Evolutionary conservation across 2,113 vertebrate species (phyloP), one percentile per base, ranked within the genome.

Genomic region (Cricetomys ansorgei): DNA sequence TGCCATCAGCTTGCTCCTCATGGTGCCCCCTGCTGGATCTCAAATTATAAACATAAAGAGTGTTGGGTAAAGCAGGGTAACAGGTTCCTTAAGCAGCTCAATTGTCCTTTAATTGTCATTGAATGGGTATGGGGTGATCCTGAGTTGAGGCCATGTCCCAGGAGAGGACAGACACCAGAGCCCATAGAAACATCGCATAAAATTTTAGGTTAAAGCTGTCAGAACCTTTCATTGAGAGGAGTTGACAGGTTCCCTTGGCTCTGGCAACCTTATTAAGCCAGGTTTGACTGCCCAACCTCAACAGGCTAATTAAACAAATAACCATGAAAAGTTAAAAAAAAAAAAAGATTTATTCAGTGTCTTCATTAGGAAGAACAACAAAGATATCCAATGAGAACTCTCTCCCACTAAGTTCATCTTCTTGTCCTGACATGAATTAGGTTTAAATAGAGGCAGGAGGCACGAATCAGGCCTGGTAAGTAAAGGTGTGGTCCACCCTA

Each of bases 1-100:
- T 76, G 45, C n/a, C 8, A 15, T 90, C 48, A 34, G 50, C 40
- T 76, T n/a, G 50, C 34, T 86, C 65, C 31, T 87, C 43, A 0
- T 25, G 34, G 72, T 92, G 59, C 92, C 85, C 80, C 76, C 48
- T 87, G n/a, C 67, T 55, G 77, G 73, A 37, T 92, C 83, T 62
- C 85, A 43, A 53, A 7, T 75, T 83, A 55, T 70, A 29, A 91
- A n/a, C 29, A 88, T n/a, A 25, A 50, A 31, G 69, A 23, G 25
- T 25, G 21, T 11, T 53, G 55, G 48, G 31, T 67, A 15, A 45
- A 93, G 48, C 73, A 45, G 27, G 12, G 70, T 53, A 43, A 57
- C 70, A 21, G n/a, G 15, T 84, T 91, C 16, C 7, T 19, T 34
- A 65, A 8, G 13, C 15, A 59, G 73, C 37, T 57, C 27, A 7